phyloP scores from a whole-genome alignment of 1,140 invertebrate genomes.

The Diorhabda elongata region DNA sequence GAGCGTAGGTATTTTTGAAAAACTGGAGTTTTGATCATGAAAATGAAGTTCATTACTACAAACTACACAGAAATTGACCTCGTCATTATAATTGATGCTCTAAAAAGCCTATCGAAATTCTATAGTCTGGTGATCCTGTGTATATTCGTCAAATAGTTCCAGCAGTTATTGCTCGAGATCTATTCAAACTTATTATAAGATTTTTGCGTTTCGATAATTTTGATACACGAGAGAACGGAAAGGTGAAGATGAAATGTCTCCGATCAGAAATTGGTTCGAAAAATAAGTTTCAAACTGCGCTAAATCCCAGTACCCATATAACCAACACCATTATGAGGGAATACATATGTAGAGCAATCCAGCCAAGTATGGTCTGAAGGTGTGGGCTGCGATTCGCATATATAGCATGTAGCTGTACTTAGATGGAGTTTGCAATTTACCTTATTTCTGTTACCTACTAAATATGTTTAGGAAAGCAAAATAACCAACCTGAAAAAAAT shows the following conservation, averaged over 20 bases:
- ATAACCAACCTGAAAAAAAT: background rate
- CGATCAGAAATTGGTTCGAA: too few species aligned
- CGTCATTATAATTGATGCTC: too few species aligned
- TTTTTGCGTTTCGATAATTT: slow-evolving; percentile 13
- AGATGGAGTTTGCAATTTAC: background rate
- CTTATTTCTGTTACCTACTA: background rate
- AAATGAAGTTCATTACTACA: background rate
- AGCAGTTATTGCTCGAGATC: background rate
- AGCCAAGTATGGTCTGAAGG: background rate
- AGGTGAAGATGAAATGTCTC: background rate
- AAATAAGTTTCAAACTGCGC: too few species aligned
- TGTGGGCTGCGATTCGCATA: background rate
- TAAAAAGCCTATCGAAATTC: background rate
- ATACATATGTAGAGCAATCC: background rate
- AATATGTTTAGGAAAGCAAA: background rate
- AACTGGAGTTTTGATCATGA: background rate
- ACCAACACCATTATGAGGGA: background rate
- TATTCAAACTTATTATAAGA: background rate
- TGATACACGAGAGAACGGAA: slow-evolving; percentile 7
- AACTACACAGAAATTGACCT: background rate
- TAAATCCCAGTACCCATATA: too few species aligned
- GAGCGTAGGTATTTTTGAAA: background rate
- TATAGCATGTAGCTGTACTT: background rate
- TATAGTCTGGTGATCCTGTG: background rate
- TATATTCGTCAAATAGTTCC: background rate